A percentile compares a stretch with the other conserved stretches of the same genome.
Evolutionary conservation across 2,888 invertebrate species (phyloP).

Genomic region (Papilio gigon): DNA sequence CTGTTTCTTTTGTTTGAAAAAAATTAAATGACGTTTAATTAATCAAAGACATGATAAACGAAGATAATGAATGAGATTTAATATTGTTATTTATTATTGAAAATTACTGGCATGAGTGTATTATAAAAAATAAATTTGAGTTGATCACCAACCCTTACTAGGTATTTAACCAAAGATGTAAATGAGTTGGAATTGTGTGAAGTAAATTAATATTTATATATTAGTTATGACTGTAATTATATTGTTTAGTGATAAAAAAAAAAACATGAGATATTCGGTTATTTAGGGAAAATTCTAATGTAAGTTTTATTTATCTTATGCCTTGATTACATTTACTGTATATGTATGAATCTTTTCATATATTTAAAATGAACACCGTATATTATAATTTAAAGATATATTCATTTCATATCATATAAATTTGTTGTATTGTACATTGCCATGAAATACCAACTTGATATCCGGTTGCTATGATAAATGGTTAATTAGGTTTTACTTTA

Average conservation of each 20-base stretch:
- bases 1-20: slow-evolving; percentile 43
- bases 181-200: slow-evolving; percentile 73
- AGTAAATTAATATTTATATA: slow-evolving; percentile 51
- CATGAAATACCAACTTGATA: too few relatives aligned
- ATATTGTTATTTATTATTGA: slow-evolving; percentile 5
- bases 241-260: slow-evolving; percentile 34
- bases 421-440: not conserved
- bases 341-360: not conserved
- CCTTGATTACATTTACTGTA: not conserved
- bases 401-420: not conserved
- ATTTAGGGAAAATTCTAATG: not conserved
- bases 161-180: slow-evolving; percentile 81
- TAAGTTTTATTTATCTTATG: not conserved
- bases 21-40: slow-evolving; percentile 39
- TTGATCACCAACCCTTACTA: slow-evolving; percentile 74
- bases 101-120: slow-evolving; percentile 21
- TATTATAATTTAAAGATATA: not conserved
- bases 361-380: too few relatives aligned
- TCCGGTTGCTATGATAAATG: too few relatives aligned
- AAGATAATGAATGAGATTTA: not conserved
- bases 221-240: slow-evolving; percentile 53
- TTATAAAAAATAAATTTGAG: slow-evolving; percentile 55
- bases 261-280: slow-evolving; percentile 7
- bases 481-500: too few relatives aligned
- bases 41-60: not conserved